Conservation (phyloP, 2,113 vertebrate species). For the Cyprinodon tularosa region DNA sequence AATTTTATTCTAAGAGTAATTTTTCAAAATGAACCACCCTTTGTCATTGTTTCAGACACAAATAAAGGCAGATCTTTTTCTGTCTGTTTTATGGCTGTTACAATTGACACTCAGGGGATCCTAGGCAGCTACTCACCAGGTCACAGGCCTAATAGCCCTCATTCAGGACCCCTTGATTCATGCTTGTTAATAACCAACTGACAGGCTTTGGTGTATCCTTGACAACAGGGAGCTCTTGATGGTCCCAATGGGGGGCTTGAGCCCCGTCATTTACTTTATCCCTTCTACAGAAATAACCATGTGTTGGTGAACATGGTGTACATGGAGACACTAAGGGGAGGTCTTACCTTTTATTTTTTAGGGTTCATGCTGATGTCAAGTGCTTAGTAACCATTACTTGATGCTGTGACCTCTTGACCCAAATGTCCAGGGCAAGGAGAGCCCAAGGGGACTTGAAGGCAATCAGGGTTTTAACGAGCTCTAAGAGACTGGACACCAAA, state of each 20-base stretch:
- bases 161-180: conserved; percentile 36
- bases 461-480: conserved; percentile 39
- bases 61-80: conserved; percentile 31
- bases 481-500: conserved; percentile 21
- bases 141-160: conserved; percentile 35
- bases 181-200: conserved; percentile 54
- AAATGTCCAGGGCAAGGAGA: conserved; percentile 44
- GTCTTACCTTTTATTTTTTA: not conserved
- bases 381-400: conserved; percentile 75
- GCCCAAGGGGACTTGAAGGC: conserved; percentile 40
- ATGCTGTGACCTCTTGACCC: conserved; percentile 70
- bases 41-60: conserved; percentile 33
- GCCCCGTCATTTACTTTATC: conserved; percentile 28
- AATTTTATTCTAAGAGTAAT: conserved; percentile 4
- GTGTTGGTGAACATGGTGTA: conserved; percentile 3
- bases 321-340: conserved; percentile 15
- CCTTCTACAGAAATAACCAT: conserved; percentile 2
- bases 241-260: conserved; percentile 31
- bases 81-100: conserved; percentile 46
- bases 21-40: conserved; percentile 30
- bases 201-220: conserved; percentile 55
- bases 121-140: conserved; percentile 29
- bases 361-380: conserved; percentile 63
- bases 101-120: conserved; percentile 39
- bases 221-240: conserved; percentile 60